Conservation (phyloP, 2,797 vertebrate species). For the Macropus fuliginosus region DNA sequence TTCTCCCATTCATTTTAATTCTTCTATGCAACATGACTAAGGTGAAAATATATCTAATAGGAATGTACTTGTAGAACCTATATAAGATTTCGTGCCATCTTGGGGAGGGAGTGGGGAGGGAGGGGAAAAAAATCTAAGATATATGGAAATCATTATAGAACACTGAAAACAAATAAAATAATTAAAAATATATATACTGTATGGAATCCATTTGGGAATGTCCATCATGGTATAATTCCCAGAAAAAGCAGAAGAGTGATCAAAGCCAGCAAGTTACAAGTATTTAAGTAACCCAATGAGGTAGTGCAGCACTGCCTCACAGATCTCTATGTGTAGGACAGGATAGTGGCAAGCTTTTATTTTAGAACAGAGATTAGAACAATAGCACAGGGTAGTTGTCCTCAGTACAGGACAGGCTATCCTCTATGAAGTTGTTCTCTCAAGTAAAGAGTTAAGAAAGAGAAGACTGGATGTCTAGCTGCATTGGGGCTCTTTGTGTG, state of each 20-base stretch:
- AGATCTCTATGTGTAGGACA: background rate
- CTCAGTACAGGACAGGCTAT: background rate
- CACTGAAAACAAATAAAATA: no score
- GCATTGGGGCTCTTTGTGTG: background rate
- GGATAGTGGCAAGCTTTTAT: background rate
- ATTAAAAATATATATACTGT: background rate
- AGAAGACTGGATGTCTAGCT: background rate
- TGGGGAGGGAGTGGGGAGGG: no score
- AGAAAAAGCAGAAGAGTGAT: background rate
- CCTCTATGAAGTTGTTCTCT: background rate
- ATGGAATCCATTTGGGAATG: conserved; percentile 26
- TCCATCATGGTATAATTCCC: conserved; percentile 4
- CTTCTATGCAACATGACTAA: no score
- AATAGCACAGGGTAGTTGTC: background rate
- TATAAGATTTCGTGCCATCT: no score
- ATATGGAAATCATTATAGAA: no score
- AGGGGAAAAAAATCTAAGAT: no score
- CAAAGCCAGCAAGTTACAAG: background rate
- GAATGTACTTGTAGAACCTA: no score
- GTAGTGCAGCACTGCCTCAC: background rate
- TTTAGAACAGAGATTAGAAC: background rate
- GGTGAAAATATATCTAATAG: no score
- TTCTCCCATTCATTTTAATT: no score
- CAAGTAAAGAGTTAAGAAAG: conserved; percentile 33
- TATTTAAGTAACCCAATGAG: conserved; percentile 29